Evolutionary conservation across 2,888 invertebrate genomes (phyloP).

Genomic region (Andrena trimmerana): DNA sequence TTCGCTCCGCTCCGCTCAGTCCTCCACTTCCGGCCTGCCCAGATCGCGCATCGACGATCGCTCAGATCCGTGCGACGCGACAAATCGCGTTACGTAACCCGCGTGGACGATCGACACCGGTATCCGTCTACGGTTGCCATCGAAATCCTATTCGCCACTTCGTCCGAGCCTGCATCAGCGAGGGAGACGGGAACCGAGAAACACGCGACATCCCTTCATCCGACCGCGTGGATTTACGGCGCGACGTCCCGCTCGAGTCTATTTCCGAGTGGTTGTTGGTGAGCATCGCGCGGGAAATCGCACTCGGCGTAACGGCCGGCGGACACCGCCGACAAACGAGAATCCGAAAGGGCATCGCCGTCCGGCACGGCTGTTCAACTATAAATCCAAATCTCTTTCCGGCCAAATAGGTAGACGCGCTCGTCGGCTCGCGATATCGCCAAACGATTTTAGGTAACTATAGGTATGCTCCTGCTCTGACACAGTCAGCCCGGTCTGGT

Average conservation of each 20-base stretch:
- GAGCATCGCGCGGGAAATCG: constrained; percentile 1
- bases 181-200: neutral
- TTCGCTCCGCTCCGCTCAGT: no score
- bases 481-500: no score
- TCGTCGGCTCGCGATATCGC: no score
- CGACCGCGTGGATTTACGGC: neutral
- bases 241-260: neutral
- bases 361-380: no score
- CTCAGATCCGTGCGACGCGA: neutral
- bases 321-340: no score
- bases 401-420: no score
- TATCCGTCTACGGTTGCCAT: neutral
- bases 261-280: neutral
- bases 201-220: neutral
- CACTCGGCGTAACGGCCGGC: neutral
- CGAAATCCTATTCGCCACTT: neutral
- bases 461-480: no score
- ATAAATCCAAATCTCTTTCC: no score
- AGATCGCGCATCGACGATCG: no score
- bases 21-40: no score
- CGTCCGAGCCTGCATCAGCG: neutral
- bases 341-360: no score
- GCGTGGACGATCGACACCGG: constrained; percentile 1
- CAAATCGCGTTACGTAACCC: neutral
- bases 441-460: no score